Conservation (phyloP, 35 echinoderm and acorn worm genomes). For the Diadema setosum region DNA sequence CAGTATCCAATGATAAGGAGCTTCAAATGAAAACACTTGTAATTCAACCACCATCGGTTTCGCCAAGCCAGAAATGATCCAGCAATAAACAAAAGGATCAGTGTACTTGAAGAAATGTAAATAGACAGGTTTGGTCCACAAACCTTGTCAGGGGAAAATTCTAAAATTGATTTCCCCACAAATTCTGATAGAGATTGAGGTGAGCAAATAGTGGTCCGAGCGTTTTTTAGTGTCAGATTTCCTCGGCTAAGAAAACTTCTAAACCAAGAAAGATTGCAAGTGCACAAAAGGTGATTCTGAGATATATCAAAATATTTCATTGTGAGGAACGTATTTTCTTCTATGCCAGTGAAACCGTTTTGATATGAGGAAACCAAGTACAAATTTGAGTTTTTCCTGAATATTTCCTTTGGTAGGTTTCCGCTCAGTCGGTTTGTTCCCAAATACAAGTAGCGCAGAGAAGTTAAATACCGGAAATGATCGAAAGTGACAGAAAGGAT, state of each 20-base stretch:
- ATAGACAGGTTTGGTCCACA: neutral
- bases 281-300: neutral
- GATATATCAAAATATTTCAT: neutral
- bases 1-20: neutral
- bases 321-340: neutral
- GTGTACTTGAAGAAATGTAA: neutral
- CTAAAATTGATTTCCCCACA: neutral
- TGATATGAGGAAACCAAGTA: neutral
- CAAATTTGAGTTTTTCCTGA: neutral
- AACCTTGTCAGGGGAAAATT: neutral
- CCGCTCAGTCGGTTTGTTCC: too few relatives aligned
- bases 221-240: too few relatives aligned
- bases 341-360: neutral
- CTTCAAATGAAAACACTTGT: neutral
- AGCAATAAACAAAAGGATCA: neutral
- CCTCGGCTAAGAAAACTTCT: neutral
- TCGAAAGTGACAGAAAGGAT: neutral
- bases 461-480: neutral
- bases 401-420: neutral
- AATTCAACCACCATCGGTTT: neutral
- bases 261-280: neutral
- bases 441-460: neutral
- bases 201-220: neutral
- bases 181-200: neutral
- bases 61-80: neutral